These are phyloP conservation scores for Loxodonta africana DNA, from an alignment of 2,113 vertebrate species.

Conservation along the genomic window DNA sequence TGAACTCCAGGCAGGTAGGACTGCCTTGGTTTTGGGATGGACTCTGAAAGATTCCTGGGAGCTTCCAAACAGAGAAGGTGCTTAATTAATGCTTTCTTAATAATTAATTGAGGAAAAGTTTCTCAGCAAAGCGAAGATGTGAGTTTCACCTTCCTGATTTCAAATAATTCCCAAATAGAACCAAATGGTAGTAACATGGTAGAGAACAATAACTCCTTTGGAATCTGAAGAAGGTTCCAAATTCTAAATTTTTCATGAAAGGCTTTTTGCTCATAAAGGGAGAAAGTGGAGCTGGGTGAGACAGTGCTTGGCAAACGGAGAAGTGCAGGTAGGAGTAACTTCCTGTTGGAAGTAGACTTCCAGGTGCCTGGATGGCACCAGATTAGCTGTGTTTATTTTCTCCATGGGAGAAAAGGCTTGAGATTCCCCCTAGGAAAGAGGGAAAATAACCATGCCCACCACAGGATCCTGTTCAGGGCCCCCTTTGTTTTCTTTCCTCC, in stretches of 20 bases:
- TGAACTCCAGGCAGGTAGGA: not conserved
- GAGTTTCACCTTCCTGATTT: conserved; percentile 30
- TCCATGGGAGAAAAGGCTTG: conserved; percentile 68
- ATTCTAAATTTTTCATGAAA: conserved; percentile 66
- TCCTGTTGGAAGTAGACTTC: not conserved
- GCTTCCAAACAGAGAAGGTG: not conserved
- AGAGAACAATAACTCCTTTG: conserved; percentile 18
- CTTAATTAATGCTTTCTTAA: not conserved
- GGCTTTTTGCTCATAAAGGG: conserved; percentile 6
- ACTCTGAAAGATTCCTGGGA: not conserved
- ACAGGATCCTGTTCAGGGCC: not conserved
- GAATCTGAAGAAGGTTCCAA: conserved; percentile 46
- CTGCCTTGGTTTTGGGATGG: not conserved
- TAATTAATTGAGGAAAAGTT: not conserved
- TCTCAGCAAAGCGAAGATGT: not conserved
- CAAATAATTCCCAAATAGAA: conserved; percentile 41
- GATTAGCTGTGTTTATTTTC: conserved; percentile 74
- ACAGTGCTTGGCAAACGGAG: not conserved
- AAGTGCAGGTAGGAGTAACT: not conserved
- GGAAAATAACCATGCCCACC: conserved; percentile 36
- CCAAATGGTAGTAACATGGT: not conserved
- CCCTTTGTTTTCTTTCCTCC: conserved; percentile 72
- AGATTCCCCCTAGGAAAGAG: conserved; percentile 55
- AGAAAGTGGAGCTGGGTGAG: not conserved
- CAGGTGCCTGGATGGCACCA: conserved; percentile 57